Evolutionary conservation across 2,797 vertebrate species (phyloP), one percentile per base, ranked within the genome.

Genomic region (Sebastes hubbsi): DNA sequence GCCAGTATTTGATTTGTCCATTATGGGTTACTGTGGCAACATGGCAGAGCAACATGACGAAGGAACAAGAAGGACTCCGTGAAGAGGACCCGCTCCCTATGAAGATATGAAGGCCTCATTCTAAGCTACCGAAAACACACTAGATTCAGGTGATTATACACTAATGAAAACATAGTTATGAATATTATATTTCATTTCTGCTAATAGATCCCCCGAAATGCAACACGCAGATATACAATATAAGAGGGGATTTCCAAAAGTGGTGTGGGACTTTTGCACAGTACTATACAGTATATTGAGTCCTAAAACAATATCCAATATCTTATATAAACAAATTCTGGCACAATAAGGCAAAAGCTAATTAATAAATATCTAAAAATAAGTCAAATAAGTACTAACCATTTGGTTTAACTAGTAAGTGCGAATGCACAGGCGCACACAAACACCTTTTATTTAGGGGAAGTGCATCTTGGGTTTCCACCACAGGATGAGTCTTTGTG

Each of bases 401-500:
- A 69, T 25, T 52, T 72, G 24, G 7, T 64, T 65, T 14, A 55
- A 55, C 14, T 5, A 54, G 14, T 18, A 20, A n/a, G 8, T n/a
- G 24, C 29, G 1, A 10, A 38, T 16, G 6, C n/a, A 32, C 6
- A 22, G 4, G 1, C 18, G 8, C 18, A 60, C 34, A 46, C 10
- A 18, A 20, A 42, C 16, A 18, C 12, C 5, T 72, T 72, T 62
- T 6, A 22, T 56, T 97, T 92, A 99, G 0, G 89, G 88, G 68
- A 95, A 94, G 88, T 99, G 98, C 85, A 94, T 94, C 86, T 99
- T 99, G 70, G 75, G 87, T 86, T 82, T 95, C 69, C 82, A 87
- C 87, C 89, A 90, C 64, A 97, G 69, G 22, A 67, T 11, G 66
- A 99, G 89, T 88, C 94, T 96, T 85, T 88, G 94, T 18, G 97